These are phyloP conservation scores for Trididemnum miniatum DNA, from an alignment of 23 tunicate genomes.

Conservation along the genomic window DNA sequence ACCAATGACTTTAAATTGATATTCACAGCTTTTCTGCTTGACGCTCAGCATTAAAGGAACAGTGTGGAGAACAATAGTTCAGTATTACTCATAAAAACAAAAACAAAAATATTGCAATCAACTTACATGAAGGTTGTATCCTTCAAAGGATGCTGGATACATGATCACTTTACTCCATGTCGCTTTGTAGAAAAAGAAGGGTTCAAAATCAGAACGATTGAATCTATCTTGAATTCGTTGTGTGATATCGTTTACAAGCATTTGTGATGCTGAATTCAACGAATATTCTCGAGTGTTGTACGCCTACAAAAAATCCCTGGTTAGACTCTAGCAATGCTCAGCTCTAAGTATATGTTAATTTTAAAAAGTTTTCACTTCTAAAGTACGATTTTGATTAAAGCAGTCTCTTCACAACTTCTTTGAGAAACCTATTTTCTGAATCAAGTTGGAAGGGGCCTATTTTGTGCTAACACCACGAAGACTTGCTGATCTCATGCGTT, in stretches of 20 bases:
- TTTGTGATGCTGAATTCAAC: neutral
- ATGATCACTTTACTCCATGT: conserved; percentile 52
- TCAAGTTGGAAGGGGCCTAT: neutral
- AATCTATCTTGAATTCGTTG: conserved; percentile 23
- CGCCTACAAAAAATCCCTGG: conserved; percentile 21
- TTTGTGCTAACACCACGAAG: neutral
- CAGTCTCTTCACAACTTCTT: too few relatives aligned
- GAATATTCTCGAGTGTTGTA: conserved; percentile 8
- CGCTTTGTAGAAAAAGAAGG: conserved; percentile 48
- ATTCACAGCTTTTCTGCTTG: too few relatives aligned
- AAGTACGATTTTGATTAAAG: too few relatives aligned
- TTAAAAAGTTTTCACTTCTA: too few relatives aligned
- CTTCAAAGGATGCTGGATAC: conserved; percentile 10
- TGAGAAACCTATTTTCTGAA: too few relatives aligned
- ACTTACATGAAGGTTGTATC: conserved; percentile 1
- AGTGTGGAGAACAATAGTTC: too few relatives aligned
- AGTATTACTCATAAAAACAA: too few relatives aligned
- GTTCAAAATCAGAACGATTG: conserved; percentile 29
- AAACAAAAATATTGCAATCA: neutral
- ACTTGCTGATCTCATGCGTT: too few relatives aligned
- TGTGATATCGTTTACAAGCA: conserved; percentile 7
- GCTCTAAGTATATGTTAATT: too few relatives aligned
- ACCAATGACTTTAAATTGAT: too few relatives aligned
- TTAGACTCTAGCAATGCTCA: too few relatives aligned
- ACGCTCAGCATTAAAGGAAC: too few relatives aligned